Evolutionary conservation across 1,140 invertebrate genomes (phyloP).

Genomic region (Zaprionus davidi): DNA sequence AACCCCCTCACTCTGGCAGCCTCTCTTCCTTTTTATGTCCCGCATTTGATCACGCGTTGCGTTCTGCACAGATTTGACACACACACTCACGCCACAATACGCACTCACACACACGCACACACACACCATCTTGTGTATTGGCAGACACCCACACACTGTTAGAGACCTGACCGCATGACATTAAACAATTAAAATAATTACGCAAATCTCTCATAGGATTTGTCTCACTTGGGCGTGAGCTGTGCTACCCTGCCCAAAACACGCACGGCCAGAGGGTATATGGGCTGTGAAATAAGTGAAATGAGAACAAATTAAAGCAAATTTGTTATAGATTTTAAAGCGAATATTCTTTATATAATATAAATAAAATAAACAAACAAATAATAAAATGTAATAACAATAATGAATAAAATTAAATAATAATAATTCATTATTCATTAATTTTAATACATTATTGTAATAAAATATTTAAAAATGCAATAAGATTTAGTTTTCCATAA

Average conservation of each 20-base stretch:
- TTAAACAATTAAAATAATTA: slow-evolving; percentile 84
- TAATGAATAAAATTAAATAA: too few species aligned
- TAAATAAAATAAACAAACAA: too few species aligned
- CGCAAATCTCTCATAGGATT: slow-evolving; percentile 74
- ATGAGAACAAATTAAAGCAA: too few species aligned
- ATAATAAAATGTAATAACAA: too few species aligned
- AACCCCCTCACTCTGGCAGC: neutral
- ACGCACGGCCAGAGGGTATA: slow-evolving; percentile 5
- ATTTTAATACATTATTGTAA: too few species aligned
- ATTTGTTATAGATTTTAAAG: too few species aligned
- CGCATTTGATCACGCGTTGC: slow-evolving; percentile 36
- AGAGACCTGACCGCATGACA: slow-evolving; percentile 77
- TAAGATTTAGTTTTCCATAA: too few species aligned
- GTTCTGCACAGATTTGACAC: slow-evolving; percentile 55
- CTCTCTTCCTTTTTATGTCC: neutral
- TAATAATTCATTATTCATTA: too few species aligned
- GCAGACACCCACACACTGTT: slow-evolving; percentile 29
- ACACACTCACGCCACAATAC: slow-evolving; percentile 14
- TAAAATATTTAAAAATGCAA: too few species aligned
- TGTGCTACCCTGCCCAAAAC: slow-evolving; percentile 15
- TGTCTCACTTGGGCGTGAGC: slow-evolving; percentile 55
- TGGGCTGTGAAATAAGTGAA: neutral
- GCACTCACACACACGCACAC: slow-evolving; percentile 25
- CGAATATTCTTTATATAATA: too few species aligned
- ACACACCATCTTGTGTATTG: neutral